These are phyloP conservation scores for Microtus pennsylvanicus DNA, from an alignment of 2,113 vertebrate genomes.

Conservation along the genomic window DNA sequence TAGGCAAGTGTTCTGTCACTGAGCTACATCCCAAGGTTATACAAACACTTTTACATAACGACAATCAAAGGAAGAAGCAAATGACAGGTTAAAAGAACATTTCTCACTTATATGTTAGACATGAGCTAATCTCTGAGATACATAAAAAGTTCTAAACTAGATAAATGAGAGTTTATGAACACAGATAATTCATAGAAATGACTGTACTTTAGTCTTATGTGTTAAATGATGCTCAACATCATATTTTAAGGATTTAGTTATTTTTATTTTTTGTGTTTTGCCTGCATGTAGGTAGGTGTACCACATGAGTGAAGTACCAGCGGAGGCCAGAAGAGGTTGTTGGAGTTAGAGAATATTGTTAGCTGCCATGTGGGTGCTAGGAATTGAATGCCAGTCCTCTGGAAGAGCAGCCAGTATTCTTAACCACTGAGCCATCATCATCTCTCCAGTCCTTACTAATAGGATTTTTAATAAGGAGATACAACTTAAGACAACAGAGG, in stretches of 20 bases:
- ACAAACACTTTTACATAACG: too few relatives aligned
- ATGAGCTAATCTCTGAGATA: too few relatives aligned
- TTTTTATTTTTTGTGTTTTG: background rate
- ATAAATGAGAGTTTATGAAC: background rate
- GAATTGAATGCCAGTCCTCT: background rate
- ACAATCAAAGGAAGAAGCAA: too few relatives aligned
- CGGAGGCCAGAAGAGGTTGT: background rate
- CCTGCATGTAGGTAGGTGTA: background rate
- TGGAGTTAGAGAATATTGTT: background rate
- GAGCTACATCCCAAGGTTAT: too few relatives aligned
- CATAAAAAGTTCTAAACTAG: background rate
- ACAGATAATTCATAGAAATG: background rate
- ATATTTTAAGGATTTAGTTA: background rate
- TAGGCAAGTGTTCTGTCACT: too few relatives aligned
- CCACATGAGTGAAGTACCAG: background rate
- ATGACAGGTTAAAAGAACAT: too few relatives aligned
- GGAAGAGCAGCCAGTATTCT: background rate
- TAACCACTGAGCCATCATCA: background rate
- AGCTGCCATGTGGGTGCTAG: background rate
- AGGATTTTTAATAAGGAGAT: background rate
- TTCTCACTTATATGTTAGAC: too few relatives aligned
- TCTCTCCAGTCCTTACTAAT: background rate
- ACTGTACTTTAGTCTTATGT: background rate
- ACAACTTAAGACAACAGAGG: background rate
- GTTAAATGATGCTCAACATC: background rate